Conservation (phyloP, 2,797 vertebrate species). For the Sebastes vulpes region DNA sequence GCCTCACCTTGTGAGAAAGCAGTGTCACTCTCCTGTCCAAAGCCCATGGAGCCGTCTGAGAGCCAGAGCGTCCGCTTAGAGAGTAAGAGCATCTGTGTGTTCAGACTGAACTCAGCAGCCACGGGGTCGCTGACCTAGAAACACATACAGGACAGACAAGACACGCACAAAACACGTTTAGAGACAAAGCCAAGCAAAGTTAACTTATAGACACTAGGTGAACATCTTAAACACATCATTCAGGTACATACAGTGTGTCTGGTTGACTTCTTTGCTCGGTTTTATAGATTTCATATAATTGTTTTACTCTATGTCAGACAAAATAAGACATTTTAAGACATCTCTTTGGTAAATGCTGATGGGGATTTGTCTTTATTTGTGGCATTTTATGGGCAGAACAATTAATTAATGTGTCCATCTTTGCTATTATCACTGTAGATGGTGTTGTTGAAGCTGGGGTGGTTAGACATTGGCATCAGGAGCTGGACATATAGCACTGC, state of each 20-base stretch:
- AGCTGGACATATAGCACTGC: not conserved
- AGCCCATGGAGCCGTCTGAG: constrained; percentile 96
- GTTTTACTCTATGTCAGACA: not conserved
- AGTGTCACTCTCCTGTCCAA: constrained; percentile 93
- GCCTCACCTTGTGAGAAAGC: constrained; percentile 92
- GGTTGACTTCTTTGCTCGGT: too few relatives aligned
- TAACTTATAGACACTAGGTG: not conserved
- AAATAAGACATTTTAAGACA: not conserved
- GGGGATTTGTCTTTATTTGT: not conserved
- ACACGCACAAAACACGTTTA: not conserved
- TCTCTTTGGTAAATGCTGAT: not conserved
- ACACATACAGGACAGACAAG: not conserved
- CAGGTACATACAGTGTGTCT: not conserved
- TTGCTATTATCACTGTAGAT: not conserved
- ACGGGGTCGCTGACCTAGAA: constrained; percentile 95
- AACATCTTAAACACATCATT: not conserved
- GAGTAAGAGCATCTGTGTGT: constrained; percentile 95
- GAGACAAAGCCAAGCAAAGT: not conserved
- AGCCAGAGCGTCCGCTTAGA: constrained; percentile 94
- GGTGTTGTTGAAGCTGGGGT: not conserved
- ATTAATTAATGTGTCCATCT: not conserved
- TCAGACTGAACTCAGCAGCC: constrained; percentile 95
- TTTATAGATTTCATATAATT: not conserved
- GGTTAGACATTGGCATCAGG: not conserved
- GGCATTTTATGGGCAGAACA: not conserved